phyloP scores from a whole-genome alignment of 2,888 invertebrate genomes.

The Andricus quercusramuli region DNA sequence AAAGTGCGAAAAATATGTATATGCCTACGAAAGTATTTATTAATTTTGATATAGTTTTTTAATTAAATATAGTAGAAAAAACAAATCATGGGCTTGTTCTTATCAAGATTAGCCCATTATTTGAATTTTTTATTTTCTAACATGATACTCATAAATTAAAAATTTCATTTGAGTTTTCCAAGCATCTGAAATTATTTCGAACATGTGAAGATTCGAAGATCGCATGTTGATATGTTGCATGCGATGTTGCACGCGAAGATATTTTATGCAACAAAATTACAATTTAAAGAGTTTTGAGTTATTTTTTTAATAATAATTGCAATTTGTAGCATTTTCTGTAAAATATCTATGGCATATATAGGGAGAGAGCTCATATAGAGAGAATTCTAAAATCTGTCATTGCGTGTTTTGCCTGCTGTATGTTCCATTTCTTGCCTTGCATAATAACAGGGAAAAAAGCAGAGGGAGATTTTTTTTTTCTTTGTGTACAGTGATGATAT shows the following conservation, averaged over 20 bases:
- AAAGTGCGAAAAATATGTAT: too few relatives aligned
- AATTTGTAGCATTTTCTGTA: not conserved
- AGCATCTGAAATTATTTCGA: not conserved
- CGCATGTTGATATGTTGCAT: constrained; percentile 5
- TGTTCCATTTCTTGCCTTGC: constrained; percentile 13
- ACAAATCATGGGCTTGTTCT: too few relatives aligned
- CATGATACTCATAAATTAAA: too few relatives aligned
- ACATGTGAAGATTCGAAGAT: not conserved
- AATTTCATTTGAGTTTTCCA: not conserved
- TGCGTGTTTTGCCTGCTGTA: not conserved
- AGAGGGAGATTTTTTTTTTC: not conserved
- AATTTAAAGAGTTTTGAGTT: too few relatives aligned
- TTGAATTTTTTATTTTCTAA: too few relatives aligned
- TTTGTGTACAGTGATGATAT: constrained; percentile 6
- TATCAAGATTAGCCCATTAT: too few relatives aligned
- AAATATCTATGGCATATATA: not conserved
- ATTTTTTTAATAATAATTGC: not conserved
- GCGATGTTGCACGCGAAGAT: not conserved
- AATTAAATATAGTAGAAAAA: too few relatives aligned
- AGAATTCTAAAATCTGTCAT: not conserved
- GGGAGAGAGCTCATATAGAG: not conserved
- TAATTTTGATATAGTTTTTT: too few relatives aligned
- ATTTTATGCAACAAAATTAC: not conserved
- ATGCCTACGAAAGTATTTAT: too few relatives aligned
- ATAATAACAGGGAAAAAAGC: constrained; percentile 6